Conservation (phyloP, 2,113 vertebrate genomes). For the Cricetomys ansorgei region DNA sequence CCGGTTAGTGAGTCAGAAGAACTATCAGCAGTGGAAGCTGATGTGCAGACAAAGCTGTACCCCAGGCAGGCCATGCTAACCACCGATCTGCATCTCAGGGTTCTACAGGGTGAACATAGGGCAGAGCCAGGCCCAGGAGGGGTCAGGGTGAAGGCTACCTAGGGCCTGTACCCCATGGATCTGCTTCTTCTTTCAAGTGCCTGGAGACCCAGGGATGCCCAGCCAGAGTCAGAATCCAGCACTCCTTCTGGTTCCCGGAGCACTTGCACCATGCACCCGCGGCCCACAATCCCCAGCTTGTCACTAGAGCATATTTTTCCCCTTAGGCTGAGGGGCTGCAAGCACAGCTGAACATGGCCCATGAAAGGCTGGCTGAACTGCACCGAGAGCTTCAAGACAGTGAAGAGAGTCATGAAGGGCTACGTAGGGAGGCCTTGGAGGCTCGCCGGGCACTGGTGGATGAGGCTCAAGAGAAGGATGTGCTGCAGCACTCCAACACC, state of each 20-base stretch:
- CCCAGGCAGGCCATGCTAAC: neutral
- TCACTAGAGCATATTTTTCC: accelerated
- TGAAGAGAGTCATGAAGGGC: slow-evolving; percentile 83
- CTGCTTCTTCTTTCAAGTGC: neutral
- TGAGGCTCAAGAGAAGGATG: slow-evolving; percentile 86
- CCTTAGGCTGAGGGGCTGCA: slow-evolving; percentile 86
- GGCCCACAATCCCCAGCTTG: accelerated
- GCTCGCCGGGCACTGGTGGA: slow-evolving; percentile 82
- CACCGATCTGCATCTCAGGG: accelerated
- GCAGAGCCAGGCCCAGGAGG: neutral
- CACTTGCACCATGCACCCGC: too few relatives aligned
- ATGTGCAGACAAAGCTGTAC: accelerated
- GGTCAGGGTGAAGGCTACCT: accelerated
- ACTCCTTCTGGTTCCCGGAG: neutral
- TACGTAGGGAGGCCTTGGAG: slow-evolving; percentile 86
- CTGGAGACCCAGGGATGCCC: neutral
- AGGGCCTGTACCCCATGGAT: accelerated
- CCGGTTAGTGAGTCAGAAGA: too few relatives aligned
- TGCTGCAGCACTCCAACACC: slow-evolving; percentile 87
- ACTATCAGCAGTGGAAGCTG: neutral
- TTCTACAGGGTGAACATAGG: neutral
- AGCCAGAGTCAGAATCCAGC: neutral
- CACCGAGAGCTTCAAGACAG: slow-evolving; percentile 80
- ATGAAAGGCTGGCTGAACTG: slow-evolving; percentile 80
- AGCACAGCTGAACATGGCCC: slow-evolving; percentile 83